phyloP scores from a whole-genome alignment of 2,888 invertebrate species.

The Harpalus rufipes region DNA sequence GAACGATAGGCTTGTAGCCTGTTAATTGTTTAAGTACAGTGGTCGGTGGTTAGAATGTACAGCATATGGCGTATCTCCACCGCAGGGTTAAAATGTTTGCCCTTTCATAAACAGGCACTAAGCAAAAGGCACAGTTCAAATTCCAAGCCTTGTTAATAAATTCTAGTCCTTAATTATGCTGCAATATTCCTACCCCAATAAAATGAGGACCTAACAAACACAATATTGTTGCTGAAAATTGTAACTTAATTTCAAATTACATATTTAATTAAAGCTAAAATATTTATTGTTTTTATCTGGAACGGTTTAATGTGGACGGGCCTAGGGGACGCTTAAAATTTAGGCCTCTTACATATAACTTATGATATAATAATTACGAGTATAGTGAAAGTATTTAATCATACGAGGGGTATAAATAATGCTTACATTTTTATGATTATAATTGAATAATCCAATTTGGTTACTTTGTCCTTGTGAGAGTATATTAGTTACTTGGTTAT shows the following conservation, averaged over 20 bases:
- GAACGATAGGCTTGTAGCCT: conserved; percentile 14
- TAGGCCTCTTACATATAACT: too few relatives aligned
- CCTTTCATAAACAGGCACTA: conserved; percentile 29
- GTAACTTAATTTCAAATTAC: not conserved
- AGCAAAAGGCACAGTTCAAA: conserved; percentile 38
- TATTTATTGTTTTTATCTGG: too few relatives aligned
- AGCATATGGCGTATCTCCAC: conserved; percentile 17
- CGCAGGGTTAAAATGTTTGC: conserved; percentile 45
- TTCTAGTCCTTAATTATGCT: conserved; percentile 33
- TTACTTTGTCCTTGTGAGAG: too few relatives aligned
- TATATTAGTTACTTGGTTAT: too few relatives aligned
- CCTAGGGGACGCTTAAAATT: too few relatives aligned
- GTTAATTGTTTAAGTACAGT: conserved; percentile 41
- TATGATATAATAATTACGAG: too few relatives aligned
- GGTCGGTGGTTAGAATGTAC: conserved; percentile 29
- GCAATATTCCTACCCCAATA: conserved; percentile 16
- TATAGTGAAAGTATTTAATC: too few relatives aligned
- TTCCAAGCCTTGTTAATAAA: conserved; percentile 47
- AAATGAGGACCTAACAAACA: conserved; percentile 8
- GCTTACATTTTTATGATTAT: too few relatives aligned
- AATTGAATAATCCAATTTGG: too few relatives aligned
- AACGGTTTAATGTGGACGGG: too few relatives aligned
- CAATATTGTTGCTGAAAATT: not conserved
- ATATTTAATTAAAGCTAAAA: not conserved
- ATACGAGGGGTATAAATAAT: too few relatives aligned